phyloP scores from a whole-genome alignment of 2,888 invertebrate genomes.

The Philaethria dido region DNA sequence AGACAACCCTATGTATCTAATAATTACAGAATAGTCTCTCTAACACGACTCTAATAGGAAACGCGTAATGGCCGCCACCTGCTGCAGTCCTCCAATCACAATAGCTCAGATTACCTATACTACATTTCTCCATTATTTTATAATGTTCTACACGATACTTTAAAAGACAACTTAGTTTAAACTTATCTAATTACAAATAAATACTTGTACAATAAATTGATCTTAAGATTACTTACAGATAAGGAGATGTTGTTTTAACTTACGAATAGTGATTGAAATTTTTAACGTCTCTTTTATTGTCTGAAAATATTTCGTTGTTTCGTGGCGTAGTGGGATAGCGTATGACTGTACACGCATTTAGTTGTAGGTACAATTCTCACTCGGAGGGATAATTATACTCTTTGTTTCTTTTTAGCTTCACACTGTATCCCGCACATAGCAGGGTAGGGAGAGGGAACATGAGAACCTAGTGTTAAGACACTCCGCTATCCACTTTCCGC shows the following conservation, averaged over 20 bases:
- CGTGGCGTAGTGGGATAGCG: no score
- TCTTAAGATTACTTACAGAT: background rate
- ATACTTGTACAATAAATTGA: slow-evolving; percentile 14
- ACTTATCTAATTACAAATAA: slow-evolving; percentile 21
- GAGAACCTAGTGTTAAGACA: no score
- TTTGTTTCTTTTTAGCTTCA: no score
- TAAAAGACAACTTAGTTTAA: slow-evolving; percentile 25
- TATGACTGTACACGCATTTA: no score
- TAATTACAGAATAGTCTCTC: slow-evolving; percentile 71
- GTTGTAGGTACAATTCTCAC: no score
- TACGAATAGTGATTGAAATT: no score
- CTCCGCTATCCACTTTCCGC: no score
- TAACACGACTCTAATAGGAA: slow-evolving; percentile 79
- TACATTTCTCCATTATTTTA: slow-evolving; percentile 28
- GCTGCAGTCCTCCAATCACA: slow-evolving; percentile 60
- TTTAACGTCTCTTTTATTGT: no score
- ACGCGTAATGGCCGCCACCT: slow-evolving; percentile 66
- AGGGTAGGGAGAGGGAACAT: no score
- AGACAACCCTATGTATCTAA: slow-evolving; percentile 52
- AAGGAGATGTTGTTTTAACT: background rate
- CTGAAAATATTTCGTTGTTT: no score
- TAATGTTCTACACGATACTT: slow-evolving; percentile 14
- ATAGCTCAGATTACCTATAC: slow-evolving; percentile 28
- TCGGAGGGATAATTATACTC: no score
- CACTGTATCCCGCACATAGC: no score